Evolutionary conservation across 1,140 invertebrate species (phyloP), one percentile per base, ranked within the genome.

Genomic region (Bilobella aurantiaca): DNA sequence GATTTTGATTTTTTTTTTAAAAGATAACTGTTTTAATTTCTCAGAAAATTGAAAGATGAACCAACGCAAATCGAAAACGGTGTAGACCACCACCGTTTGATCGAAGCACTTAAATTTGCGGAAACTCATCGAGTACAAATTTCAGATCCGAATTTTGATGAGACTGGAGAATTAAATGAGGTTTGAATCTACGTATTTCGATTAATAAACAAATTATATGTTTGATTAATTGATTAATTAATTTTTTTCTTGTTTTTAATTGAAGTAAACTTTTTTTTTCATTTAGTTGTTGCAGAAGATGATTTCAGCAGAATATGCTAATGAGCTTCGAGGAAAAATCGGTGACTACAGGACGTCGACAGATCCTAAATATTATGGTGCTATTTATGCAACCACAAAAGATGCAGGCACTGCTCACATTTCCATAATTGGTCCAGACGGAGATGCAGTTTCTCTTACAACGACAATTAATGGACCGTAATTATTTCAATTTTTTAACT

Each of bases 391-490:
- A 49, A 78, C 76, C 49, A 67, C 77, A 0, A 81, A 85, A 23
- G 87, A 93, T 75, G 82, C 87, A 60, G 95, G 95, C 25, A 98
- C 95, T 0, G 85, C 93, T 0, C 94, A 99, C 74, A 83, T 97
- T 47, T 90, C 89, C 0, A 83, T 98, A 27, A 77, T 98, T 57
- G 87, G 86, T 3, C 81, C 83, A 1, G 85, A 93, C 76, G 95
- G 95, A 0, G 90, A 96, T 80, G 96, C 94, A 23, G 90, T 97
- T 12, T 87, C 92, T 1, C 84, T 93, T 30, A 98, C 95, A 1
- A 92, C 90, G 73, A 93, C 92, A 5, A 85, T 98, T 16, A 98
- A 98, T 78, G 82, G 84, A 25, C 86, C 88, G 93, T 97, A 31
- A 63, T 31, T 23, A 49, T 58, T 42, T 32, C 31, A 2, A 28